Base-by-base conservation (phyloP, 2,888 invertebrate genomes). In the Callyntrura sp. region DNA sequence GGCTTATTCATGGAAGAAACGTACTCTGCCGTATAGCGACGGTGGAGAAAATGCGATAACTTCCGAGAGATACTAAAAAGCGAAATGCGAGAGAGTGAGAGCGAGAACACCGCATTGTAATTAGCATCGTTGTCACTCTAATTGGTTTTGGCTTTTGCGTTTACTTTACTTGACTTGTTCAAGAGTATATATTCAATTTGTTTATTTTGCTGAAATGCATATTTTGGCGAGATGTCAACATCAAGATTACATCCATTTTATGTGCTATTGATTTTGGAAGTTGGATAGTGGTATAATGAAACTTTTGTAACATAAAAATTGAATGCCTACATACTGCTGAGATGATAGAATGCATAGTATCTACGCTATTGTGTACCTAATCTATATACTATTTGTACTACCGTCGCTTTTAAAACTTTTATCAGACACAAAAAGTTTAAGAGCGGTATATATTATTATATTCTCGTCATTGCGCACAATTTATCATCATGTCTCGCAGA, bases 181-280 rank as follows among this genome's bases (percentile, higher is more conserved):
- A 45, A 23, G 6, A 23, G 48, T 23, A n/a, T n/a, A n/a, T n/a
- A 73, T 73, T 48, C 73, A 73, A 73, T 73, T 48, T 73, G 48
- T 23, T 23, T 14, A 73, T 48, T 73, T 14, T 28, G 55, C 1
- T 25, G n/a, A 57, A n/a, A 76, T 76, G 51, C 35, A 76, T 11
- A 48, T 65, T 57, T 78, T 78, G 78, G 78, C 78, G n/a, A 14
- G 57, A 6, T 28, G 28, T 78, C 78, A 78, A 57, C 28, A 78
- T 57, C 57, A 57, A 48, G 48, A 55, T 78, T n/a, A 9, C 57
- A 35, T 78, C 78, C 25, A 62, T 48, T 57, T 76, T 55, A 57
- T 57, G 76, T 23, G 25, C 25, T 51, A 76, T 51, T 51, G 23
- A 51, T 23, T 51, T 8, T 23, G 9, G n/a, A 11, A 62, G 20